These are phyloP conservation scores for Bradysia coprophila DNA, from an alignment of 1,140 invertebrate genomes.

Conservation along the genomic window DNA sequence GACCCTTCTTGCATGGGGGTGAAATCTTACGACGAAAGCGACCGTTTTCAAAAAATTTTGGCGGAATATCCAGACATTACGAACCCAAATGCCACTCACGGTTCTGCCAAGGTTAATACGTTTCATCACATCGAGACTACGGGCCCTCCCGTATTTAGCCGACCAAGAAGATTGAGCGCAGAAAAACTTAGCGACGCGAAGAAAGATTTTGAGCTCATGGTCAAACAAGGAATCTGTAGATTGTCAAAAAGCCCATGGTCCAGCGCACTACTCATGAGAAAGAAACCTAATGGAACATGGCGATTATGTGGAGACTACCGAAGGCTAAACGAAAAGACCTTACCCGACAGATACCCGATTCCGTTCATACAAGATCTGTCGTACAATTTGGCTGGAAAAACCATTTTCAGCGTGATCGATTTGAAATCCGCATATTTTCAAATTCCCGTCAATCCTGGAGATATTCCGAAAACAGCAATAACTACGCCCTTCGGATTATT, in stretches of 20 bases:
- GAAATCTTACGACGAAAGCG: not conserved
- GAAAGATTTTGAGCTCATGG: conserved; percentile 18
- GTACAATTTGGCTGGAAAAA: not conserved
- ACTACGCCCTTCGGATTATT: conserved; percentile 20
- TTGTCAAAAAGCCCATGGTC: conserved; percentile 13
- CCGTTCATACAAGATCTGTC: conserved; percentile 6
- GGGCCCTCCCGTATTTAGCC: conserved; percentile 18
- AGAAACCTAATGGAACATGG: conserved; percentile 20
- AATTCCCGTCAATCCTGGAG: conserved; percentile 14
- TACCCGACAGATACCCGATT: conserved; percentile 15
- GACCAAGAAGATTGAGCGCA: conserved; percentile 18
- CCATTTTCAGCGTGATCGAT: not conserved
- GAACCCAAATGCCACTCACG: conserved; percentile 2
- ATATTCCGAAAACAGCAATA: conserved; percentile 20
- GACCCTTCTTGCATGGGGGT: not conserved
- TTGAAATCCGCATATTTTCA: conserved; percentile 26
- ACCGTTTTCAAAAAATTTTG: conserved; percentile 6
- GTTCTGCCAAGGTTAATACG: conserved; percentile 3
- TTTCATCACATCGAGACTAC: conserved; percentile 12
- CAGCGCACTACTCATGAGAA: conserved; percentile 23
- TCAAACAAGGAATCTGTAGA: conserved; percentile 10
- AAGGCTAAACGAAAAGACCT: conserved; percentile 10
- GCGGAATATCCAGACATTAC: conserved; percentile 9
- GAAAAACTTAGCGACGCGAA: conserved; percentile 15
- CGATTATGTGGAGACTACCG: conserved; percentile 29